These are phyloP conservation scores for Ceratoteleas bidentatus DNA, from an alignment of 1,140 invertebrate species.

Conservation along the genomic window DNA sequence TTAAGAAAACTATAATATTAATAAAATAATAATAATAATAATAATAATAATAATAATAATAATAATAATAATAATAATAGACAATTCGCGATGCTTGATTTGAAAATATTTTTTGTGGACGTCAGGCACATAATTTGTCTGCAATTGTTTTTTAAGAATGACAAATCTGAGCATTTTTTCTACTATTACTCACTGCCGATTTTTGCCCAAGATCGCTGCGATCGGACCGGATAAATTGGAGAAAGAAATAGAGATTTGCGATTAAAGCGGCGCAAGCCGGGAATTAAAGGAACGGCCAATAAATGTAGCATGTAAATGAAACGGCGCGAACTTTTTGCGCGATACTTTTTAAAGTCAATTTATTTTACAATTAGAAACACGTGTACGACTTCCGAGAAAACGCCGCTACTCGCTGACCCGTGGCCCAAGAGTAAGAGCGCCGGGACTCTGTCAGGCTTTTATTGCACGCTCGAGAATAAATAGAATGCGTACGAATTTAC, in stretches of 20 bases:
- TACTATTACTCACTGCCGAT: too few relatives aligned
- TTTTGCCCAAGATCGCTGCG: too few relatives aligned
- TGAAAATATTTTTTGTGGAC: too few relatives aligned
- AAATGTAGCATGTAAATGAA: slow-evolving; percentile 61
- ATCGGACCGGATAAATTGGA: too few relatives aligned
- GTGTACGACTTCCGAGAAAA: slow-evolving; percentile 66
- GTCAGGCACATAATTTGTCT: too few relatives aligned
- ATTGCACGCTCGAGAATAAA: slow-evolving; percentile 63
- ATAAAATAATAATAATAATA: too few relatives aligned
- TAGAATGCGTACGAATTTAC: slow-evolving; percentile 59
- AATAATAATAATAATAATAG: too few relatives aligned
- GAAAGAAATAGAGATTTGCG: slow-evolving; percentile 7
- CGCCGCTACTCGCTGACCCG: slow-evolving; percentile 61
- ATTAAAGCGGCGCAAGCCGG: slow-evolving; percentile 25
- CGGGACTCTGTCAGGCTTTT: slow-evolving; percentile 53
- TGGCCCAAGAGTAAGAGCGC: slow-evolving; percentile 58
- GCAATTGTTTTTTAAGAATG: too few relatives aligned
- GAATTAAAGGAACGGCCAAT: slow-evolving; percentile 50
- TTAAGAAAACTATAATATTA: too few relatives aligned
- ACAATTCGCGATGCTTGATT: too few relatives aligned
- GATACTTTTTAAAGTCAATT: slow-evolving; percentile 64
- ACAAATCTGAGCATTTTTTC: too few relatives aligned
- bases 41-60: too few relatives aligned
- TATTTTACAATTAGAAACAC: slow-evolving; percentile 67
- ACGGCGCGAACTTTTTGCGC: slow-evolving; percentile 43